phyloP scores from a whole-genome alignment of 1,140 invertebrate genomes.

The Piezodorus guildinii region DNA sequence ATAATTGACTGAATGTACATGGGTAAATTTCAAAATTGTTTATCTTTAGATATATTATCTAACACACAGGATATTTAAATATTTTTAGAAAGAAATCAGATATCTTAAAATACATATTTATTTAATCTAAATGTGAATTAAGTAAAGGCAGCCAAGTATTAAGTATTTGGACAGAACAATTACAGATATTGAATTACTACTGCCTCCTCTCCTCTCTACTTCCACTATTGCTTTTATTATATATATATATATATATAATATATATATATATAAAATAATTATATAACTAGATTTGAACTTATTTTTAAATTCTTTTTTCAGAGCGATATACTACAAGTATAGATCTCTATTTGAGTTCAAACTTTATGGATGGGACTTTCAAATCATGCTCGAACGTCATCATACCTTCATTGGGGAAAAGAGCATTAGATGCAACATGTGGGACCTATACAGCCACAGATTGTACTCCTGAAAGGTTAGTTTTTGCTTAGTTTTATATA shows the following conservation, averaged over 20 bases:
- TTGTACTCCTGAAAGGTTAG: constrained; percentile 46
- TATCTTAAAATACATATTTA: too few relatives aligned
- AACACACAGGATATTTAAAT: too few relatives aligned
- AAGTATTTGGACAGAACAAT: too few relatives aligned
- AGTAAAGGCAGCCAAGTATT: too few relatives aligned
- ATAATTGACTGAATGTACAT: too few relatives aligned
- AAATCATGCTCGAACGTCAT: constrained; percentile 73
- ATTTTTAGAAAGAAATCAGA: too few relatives aligned
- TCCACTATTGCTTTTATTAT: not conserved
- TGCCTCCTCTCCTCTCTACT: too few relatives aligned
- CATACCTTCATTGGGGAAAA: constrained; percentile 59
- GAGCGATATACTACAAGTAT: constrained; percentile 36
- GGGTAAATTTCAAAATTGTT: too few relatives aligned
- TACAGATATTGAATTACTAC: too few relatives aligned
- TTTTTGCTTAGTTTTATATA: too few relatives aligned
- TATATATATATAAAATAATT: not conserved
- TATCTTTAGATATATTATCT: too few relatives aligned
- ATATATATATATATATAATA: not conserved
- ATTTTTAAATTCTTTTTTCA: constrained; percentile 18
- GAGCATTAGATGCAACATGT: constrained; percentile 70
- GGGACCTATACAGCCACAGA: constrained; percentile 49
- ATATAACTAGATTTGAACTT: not conserved
- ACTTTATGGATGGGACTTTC: constrained; percentile 60
- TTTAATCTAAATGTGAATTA: too few relatives aligned
- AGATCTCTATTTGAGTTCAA: constrained; percentile 47